phyloP scores from a whole-genome alignment of 2,888 invertebrate genomes.

The Uropetala carovei region DNA sequence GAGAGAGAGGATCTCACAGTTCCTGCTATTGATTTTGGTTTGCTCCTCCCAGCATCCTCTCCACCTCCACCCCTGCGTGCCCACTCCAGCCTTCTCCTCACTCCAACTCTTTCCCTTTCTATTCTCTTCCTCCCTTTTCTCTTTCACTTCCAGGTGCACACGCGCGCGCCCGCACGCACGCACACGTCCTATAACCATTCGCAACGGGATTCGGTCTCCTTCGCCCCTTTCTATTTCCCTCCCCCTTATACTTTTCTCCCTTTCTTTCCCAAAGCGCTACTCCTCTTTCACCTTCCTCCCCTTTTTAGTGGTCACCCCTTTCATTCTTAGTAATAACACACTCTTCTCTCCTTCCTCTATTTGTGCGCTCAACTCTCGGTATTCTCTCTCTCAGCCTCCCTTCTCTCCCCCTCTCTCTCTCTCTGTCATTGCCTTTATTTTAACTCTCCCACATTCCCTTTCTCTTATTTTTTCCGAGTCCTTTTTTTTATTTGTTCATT shows the following conservation, averaged over 20 bases:
- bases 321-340: too few species aligned
- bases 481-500: background rate
- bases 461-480: background rate
- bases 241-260: background rate
- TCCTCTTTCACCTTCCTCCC: too few species aligned
- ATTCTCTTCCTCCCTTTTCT: background rate
- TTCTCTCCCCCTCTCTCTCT: background rate
- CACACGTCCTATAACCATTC: too few species aligned
- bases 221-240: background rate
- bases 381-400: background rate
- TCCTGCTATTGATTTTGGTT: slow-evolving; percentile 9
- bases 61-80: background rate
- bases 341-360: too few species aligned
- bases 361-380: too few species aligned
- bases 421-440: slow-evolving; percentile 16
- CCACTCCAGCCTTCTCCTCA: background rate
- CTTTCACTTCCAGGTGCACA: background rate
- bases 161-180: too few species aligned
- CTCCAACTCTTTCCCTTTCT: background rate
- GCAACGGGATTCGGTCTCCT: background rate
- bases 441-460: background rate
- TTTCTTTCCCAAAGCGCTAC: background rate
- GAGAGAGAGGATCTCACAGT: background rate
- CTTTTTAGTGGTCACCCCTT: too few species aligned
- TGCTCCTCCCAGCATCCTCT: background rate